Evolutionary conservation across 2,113 vertebrate genomes (phyloP).

Genomic region (Aramus guarauna): DNA sequence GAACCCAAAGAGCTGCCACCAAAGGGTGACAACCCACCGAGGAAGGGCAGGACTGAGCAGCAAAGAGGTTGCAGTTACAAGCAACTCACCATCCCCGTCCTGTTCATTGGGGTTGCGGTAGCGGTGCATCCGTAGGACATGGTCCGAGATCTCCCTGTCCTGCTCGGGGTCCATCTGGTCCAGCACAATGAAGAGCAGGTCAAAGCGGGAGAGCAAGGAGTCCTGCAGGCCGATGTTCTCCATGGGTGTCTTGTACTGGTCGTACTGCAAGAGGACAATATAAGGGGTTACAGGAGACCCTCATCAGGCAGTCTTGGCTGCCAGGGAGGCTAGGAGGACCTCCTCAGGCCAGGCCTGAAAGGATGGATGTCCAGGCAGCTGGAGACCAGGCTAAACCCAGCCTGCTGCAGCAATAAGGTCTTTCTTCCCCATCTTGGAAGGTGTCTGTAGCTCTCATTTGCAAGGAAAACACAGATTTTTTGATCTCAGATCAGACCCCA

Average conservation of each 20-base stretch:
- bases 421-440: neutral
- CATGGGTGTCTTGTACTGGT: slow-evolving; percentile 99
- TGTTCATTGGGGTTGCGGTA: slow-evolving; percentile 90
- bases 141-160: slow-evolving; percentile 93
- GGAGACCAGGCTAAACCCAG: neutral
- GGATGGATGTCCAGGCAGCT: neutral
- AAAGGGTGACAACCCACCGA: neutral
- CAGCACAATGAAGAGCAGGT: slow-evolving; percentile 96
- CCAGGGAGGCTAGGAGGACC: neutral
- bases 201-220: slow-evolving; percentile 93
- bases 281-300: neutral
- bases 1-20: neutral
- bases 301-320: accelerated
- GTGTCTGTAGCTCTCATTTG: neutral
- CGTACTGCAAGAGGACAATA: slow-evolving; percentile 74
- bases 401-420: neutral
- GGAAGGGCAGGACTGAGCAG: neutral
- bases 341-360: neutral
- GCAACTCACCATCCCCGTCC: slow-evolving; percentile 86
- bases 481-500: neutral
- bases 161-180: slow-evolving; percentile 96
- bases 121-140: slow-evolving; percentile 94
- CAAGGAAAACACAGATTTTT: neutral
- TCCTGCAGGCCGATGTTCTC: slow-evolving; percentile 99
- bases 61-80: neutral